A percentile compares a stretch with the other conserved stretches of the same genome.
Evolutionary conservation across 2,797 vertebrate genomes (phyloP).

Genomic region (Sylvia borin): DNA sequence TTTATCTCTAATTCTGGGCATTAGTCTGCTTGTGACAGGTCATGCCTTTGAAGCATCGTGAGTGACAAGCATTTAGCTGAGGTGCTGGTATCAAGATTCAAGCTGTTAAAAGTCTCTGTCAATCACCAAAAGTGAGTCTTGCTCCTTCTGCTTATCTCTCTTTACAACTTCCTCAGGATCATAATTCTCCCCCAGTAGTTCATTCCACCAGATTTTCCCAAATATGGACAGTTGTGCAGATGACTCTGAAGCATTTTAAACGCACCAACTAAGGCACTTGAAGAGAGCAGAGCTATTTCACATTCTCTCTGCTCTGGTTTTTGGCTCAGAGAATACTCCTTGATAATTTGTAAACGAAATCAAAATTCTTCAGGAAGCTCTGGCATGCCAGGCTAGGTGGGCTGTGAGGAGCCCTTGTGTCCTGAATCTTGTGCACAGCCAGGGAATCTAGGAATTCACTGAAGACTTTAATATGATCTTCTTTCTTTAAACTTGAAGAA

Average conservation of each 20-base stretch:
- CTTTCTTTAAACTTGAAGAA: not conserved
- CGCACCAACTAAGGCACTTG: not conserved
- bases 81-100: constrained; percentile 23
- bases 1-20: not conserved
- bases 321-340: constrained; percentile 25
- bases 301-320: constrained; percentile 18
- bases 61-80: constrained; percentile 28
- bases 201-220: not conserved
- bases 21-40: not conserved
- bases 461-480: not conserved
- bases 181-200: not conserved
- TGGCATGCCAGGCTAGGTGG: not conserved
- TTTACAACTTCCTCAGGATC: constrained; percentile 6
- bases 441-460: not conserved
- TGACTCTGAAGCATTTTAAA: not conserved
- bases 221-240: not conserved
- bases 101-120: constrained; percentile 54
- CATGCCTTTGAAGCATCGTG: constrained; percentile 1
- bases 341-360: constrained; percentile 14
- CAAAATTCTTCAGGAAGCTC: not conserved
- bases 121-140: constrained; percentile 36
- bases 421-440: not conserved
- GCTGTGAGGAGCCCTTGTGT: not conserved
- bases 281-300: not conserved
- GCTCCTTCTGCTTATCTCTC: constrained; percentile 30